Conservation (phyloP, 2,888 invertebrate genomes). For the Taphrorychus bicolor region DNA sequence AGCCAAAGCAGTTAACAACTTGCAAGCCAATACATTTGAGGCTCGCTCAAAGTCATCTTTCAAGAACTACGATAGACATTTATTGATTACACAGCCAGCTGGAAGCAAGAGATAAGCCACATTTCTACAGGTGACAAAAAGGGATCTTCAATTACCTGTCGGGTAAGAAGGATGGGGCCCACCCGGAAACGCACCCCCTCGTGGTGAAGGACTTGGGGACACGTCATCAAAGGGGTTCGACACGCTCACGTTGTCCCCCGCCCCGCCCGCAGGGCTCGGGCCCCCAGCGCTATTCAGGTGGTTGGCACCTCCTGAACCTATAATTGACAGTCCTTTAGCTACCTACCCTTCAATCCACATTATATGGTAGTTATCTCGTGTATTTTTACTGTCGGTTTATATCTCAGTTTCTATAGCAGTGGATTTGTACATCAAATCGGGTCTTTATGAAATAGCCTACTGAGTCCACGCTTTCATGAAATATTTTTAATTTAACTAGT, state of each 20-base stretch:
- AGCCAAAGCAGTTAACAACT: neutral
- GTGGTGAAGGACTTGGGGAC: slow-evolving; percentile 62
- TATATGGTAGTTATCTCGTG: no score
- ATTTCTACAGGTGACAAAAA: slow-evolving; percentile 3
- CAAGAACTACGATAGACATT: neutral
- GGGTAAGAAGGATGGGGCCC: slow-evolving; percentile 60
- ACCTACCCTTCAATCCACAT: neutral
- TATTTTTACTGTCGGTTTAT: no score
- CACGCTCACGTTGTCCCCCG: slow-evolving; percentile 80
- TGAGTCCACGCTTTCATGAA: no score
- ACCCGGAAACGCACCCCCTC: slow-evolving; percentile 57
- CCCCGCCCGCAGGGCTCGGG: slow-evolving; percentile 60
- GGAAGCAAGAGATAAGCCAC: neutral
- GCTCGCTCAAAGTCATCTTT: neutral
- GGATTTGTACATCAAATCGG: no score
- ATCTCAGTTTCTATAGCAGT: no score
- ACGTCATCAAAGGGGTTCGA: slow-evolving; percentile 87
- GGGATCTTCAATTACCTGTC: slow-evolving; percentile 45
- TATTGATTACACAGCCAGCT: neutral
- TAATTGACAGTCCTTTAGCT: neutral
- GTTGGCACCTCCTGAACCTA: slow-evolving; percentile 58
- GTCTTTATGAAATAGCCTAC: no score
- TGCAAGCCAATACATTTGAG: neutral
- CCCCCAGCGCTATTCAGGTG: slow-evolving; percentile 59
- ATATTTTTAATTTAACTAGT: no score